Evolutionary conservation across 2,797 vertebrate genomes (phyloP).

Genomic region (Cynopterus sphinx): DNA sequence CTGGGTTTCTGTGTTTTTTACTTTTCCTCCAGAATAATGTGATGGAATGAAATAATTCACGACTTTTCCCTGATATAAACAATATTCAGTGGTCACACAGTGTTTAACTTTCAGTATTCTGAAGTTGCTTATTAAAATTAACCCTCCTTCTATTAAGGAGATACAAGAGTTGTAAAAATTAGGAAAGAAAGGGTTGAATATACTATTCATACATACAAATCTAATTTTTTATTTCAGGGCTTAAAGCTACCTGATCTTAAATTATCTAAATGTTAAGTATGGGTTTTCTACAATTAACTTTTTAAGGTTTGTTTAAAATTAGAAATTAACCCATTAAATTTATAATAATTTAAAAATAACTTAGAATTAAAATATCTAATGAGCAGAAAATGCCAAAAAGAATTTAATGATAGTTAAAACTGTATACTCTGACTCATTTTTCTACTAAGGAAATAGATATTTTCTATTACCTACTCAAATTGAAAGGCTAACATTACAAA

Average conservation of each 20-base stretch:
- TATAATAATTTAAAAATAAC: neutral
- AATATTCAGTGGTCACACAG: conserved; percentile 69
- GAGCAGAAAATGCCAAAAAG: neutral
- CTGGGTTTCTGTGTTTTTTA: conserved; percentile 81
- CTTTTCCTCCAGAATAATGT: conserved; percentile 87
- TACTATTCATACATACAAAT: neutral
- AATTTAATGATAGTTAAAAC: neutral
- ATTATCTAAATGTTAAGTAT: neutral
- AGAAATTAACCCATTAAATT: neutral
- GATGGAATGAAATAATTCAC: conserved; percentile 97
- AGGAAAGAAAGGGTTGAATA: neutral
- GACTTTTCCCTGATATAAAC: conserved; percentile 91
- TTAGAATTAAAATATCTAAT: conserved; percentile 42
- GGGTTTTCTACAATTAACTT: conserved; percentile 25
- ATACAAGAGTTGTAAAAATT: conserved; percentile 19
- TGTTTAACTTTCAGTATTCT: conserved; percentile 50
- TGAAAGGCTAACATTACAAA: neutral
- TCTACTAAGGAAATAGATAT: neutral
- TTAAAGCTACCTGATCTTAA: neutral
- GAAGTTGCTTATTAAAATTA: conserved; percentile 53
- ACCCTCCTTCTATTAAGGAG: conserved; percentile 46
- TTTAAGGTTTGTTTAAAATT: conserved; percentile 29
- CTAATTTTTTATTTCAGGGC: conserved; percentile 32
- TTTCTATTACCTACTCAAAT: neutral
- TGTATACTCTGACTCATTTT: neutral